phyloP scores from a whole-genome alignment of 35 echinoderm and acorn worm species.

The Chiridota heheva region DNA sequence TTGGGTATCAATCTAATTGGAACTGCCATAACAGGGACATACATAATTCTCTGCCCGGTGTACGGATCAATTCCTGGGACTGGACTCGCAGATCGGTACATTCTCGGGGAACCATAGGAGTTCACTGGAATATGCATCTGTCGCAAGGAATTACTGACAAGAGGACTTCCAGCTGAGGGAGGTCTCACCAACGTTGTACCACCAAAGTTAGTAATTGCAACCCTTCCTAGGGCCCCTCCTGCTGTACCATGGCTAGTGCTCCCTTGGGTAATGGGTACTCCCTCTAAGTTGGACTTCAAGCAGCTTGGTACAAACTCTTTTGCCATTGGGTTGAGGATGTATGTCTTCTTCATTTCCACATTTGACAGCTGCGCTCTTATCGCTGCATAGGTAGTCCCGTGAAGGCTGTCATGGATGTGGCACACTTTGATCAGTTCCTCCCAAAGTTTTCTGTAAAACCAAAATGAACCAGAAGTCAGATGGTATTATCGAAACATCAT shows the following conservation, averaged over 20 bases:
- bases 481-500: too few species aligned
- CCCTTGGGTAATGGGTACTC: conserved; percentile 76
- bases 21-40: conserved; percentile 68
- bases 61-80: conserved; percentile 70
- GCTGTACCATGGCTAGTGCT: conserved; percentile 14
- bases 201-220: conserved; percentile 11
- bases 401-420: conserved; percentile 75
- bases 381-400: conserved; percentile 75
- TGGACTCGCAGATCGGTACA: conserved; percentile 67
- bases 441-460: conserved; percentile 80
- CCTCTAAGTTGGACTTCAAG: conserved; percentile 69
- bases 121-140: conserved; percentile 1
- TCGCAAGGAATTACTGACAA: conserved; percentile 26
- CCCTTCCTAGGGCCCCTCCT: conserved; percentile 15
- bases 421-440: conserved; percentile 87
- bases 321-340: conserved; percentile 93
- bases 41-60: conserved; percentile 75
- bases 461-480: background rate
- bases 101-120: conserved; percentile 13
- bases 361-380: conserved; percentile 82
- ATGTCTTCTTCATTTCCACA: conserved; percentile 99
- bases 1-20: conserved; percentile 65
- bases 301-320: conserved; percentile 91
- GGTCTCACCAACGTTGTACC: conserved; percentile 26
- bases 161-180: conserved; percentile 35